Conservation (phyloP, 1,140 invertebrate species). For the Brachystomella parvula region DNA sequence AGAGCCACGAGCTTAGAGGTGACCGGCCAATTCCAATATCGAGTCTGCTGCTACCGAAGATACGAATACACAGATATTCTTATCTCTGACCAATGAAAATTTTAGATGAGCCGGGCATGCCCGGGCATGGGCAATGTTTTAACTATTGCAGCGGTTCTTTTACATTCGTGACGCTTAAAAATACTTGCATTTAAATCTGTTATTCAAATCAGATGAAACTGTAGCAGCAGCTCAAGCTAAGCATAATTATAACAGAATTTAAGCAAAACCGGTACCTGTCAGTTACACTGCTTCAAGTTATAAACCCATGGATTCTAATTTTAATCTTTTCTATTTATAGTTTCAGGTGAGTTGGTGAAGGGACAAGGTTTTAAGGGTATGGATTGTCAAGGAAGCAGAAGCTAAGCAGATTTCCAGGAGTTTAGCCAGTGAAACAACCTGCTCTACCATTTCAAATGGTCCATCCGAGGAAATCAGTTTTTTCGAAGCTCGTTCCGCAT, state of each 20-base stretch:
- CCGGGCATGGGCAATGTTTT: not conserved
- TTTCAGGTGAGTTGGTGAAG: slow-evolving; percentile 5
- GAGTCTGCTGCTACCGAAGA: not conserved
- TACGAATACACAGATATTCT: not conserved
- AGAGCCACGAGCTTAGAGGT: not conserved
- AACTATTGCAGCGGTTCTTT: not conserved
- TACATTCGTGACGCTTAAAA: not conserved
- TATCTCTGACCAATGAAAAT: too few species aligned
- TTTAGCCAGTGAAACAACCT: not conserved
- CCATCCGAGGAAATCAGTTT: not conserved
- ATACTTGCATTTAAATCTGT: not conserved
- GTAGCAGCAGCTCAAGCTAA: too few species aligned
- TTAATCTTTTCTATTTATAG: not conserved
- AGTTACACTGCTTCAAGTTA: too few species aligned
- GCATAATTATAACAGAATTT: too few species aligned
- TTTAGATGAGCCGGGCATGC: too few species aligned
- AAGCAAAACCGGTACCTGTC: too few species aligned
- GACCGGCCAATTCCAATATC: not conserved
- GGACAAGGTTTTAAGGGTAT: not conserved
- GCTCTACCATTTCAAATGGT: not conserved
- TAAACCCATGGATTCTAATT: not conserved
- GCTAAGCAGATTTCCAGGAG: not conserved
- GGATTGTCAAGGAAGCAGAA: not conserved
- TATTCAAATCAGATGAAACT: too few species aligned
- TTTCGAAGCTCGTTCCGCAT: not conserved